Conservation (phyloP, 1,140 invertebrate species). For the Papilio helenus region DNA sequence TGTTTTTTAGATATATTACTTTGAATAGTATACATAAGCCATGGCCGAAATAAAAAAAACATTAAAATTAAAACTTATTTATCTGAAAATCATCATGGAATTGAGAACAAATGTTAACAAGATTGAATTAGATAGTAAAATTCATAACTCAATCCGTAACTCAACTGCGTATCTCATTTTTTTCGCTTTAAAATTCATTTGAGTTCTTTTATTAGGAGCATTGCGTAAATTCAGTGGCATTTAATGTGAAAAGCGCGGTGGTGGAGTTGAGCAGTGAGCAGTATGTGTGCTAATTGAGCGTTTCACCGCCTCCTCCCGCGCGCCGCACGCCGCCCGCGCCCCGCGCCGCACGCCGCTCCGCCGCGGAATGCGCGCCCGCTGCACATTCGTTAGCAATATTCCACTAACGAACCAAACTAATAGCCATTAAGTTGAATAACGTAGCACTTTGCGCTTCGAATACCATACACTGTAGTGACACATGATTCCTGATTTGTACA, state of each 20-base stretch:
- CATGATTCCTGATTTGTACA: slow-evolving; percentile 61
- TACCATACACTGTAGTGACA: slow-evolving; percentile 64
- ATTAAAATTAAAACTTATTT: too few species aligned
- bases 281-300: slow-evolving; percentile 58
- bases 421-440: slow-evolving; percentile 81
- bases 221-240: slow-evolving; percentile 63
- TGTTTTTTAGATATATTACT: too few species aligned
- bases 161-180: background rate
- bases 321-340: slow-evolving; percentile 43
- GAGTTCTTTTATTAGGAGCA: slow-evolving; percentile 47
- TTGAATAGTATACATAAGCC: too few species aligned
- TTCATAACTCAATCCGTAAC: background rate
- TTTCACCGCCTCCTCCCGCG: slow-evolving; percentile 61
- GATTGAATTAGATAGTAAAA: background rate
- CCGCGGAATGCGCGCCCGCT: slow-evolving; percentile 63
- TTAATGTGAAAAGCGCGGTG: slow-evolving; percentile 64
- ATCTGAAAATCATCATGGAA: background rate
- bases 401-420: slow-evolving; percentile 81
- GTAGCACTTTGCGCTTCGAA: slow-evolving; percentile 73
- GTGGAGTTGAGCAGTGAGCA: slow-evolving; percentile 55
- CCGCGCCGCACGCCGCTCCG: slow-evolving; percentile 13
- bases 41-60: background rate
- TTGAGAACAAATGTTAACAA: background rate
- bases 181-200: slow-evolving; percentile 21
- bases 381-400: slow-evolving; percentile 81